These are phyloP conservation scores for Geococcyx californianus DNA, from an alignment of 2,113 vertebrate species.

Conservation along the genomic window DNA sequence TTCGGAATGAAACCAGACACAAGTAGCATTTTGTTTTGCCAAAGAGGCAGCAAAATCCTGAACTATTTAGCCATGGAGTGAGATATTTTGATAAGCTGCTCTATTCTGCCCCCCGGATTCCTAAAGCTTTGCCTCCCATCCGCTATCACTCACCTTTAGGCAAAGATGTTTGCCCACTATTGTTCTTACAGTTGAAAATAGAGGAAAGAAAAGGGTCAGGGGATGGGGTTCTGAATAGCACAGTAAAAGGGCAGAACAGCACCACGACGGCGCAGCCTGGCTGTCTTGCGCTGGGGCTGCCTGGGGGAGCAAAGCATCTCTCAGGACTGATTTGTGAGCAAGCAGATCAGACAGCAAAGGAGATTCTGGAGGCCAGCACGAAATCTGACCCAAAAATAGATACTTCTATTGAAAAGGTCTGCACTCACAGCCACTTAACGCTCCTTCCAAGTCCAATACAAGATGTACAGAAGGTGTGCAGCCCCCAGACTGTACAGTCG, in stretches of 20 bases:
- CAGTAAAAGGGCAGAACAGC: not conserved
- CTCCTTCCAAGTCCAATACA: accelerated
- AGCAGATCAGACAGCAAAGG: not conserved
- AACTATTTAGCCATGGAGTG: not conserved
- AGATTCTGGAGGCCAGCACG: not conserved
- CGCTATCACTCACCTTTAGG: not conserved
- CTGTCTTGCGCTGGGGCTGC: not conserved
- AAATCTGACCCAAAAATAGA: not conserved
- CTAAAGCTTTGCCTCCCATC: not conserved
- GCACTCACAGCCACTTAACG: accelerated
- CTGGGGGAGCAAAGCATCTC: not conserved
- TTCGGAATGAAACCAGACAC: not conserved
- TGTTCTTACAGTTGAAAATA: not conserved
- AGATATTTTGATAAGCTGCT: not conserved
- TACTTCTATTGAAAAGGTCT: not conserved
- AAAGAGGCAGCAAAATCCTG: not conserved
- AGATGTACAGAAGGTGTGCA: accelerated
- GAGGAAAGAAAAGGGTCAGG: not conserved
- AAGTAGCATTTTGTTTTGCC: not conserved
- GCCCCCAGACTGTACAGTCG: not conserved
- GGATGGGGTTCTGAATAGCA: not conserved
- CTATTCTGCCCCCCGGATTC: not conserved
- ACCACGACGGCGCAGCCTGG: not conserved
- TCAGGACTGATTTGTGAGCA: not conserved
- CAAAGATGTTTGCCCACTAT: not conserved